phyloP scores from a whole-genome alignment of 2,113 vertebrate species.

The Cavia aperea region DNA sequence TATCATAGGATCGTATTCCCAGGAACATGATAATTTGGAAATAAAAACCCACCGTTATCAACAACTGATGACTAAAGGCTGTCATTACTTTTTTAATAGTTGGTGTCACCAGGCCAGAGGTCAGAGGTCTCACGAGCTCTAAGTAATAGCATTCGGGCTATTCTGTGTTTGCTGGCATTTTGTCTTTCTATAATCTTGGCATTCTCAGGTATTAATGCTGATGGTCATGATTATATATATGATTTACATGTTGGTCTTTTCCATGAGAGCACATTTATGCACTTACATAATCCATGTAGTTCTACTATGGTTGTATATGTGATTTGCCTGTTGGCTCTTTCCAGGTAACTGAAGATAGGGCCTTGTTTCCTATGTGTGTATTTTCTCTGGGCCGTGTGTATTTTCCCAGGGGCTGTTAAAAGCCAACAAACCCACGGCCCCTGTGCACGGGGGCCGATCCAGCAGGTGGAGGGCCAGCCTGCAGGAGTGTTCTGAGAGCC shows the following conservation, averaged over 20 bases:
- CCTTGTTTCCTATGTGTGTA: not conserved
- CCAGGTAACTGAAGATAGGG: not conserved
- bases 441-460: not conserved
- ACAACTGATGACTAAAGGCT: not conserved
- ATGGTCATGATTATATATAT: not conserved
- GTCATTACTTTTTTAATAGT: not conserved
- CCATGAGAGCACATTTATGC: not conserved
- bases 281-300: not conserved
- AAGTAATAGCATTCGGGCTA: not conserved
- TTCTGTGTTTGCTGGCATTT: not conserved
- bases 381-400: no score
- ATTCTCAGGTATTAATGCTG: not conserved
- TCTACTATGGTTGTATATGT: not conserved
- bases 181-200: not conserved
- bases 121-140: not conserved
- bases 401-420: not conserved
- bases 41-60: not conserved
- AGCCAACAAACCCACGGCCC: not conserved
- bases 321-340: not conserved
- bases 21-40: not conserved
- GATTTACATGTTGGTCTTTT: not conserved
- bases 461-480: not conserved
- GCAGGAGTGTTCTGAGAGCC: not conserved
- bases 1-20: not conserved
- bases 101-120: no score